phyloP scores from a whole-genome alignment of 2,797 vertebrate genomes.

The Zalophus californianus region DNA sequence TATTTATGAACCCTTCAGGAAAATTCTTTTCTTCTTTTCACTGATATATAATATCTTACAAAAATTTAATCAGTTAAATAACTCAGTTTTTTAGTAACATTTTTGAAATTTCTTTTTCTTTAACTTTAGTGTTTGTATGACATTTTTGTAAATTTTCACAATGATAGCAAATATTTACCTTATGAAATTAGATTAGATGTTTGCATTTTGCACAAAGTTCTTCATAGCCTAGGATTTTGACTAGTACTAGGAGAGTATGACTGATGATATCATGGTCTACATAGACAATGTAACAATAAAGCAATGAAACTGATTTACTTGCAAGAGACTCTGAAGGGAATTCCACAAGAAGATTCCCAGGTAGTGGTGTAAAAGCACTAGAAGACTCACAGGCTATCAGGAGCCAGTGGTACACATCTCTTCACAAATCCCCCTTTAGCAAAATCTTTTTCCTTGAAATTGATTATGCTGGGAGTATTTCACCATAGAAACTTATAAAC shows the following conservation, averaged over 20 bases:
- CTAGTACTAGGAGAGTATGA: background rate
- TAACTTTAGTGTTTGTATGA: background rate
- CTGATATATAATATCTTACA: background rate
- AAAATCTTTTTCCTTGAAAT: background rate
- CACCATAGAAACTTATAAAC: background rate
- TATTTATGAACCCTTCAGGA: background rate
- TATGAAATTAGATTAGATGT: background rate
- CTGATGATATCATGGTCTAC: background rate
- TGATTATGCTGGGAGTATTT: background rate
- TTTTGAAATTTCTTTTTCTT: background rate
- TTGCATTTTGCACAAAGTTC: background rate
- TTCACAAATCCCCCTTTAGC: background rate
- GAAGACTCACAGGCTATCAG: background rate
- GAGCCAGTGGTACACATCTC: no score
- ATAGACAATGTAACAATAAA: background rate
- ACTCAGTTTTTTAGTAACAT: background rate
- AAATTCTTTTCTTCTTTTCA: background rate
- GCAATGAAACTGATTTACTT: background rate
- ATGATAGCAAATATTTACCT: background rate
- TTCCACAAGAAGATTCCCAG: background rate
- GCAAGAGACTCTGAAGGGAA: background rate
- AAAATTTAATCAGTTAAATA: background rate
- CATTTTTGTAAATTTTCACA: background rate
- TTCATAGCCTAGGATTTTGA: background rate
- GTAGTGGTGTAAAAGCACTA: background rate